These are phyloP conservation scores for Priocnemis perturbator DNA, from an alignment of 2,888 invertebrate species.

Conservation along the genomic window DNA sequence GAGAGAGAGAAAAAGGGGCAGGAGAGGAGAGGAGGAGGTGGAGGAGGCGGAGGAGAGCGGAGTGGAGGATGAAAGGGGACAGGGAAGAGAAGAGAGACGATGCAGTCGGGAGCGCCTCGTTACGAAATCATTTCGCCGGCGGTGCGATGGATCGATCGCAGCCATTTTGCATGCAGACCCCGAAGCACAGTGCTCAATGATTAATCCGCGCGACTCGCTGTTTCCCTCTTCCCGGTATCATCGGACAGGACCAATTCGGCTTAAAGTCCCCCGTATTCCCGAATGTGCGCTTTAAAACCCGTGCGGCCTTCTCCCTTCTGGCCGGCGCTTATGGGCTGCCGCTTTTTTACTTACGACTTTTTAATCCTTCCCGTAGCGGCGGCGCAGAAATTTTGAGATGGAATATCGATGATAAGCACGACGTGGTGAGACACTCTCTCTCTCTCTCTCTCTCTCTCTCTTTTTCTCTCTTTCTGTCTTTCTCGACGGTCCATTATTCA, in stretches of 20 bases:
- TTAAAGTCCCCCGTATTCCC: slow-evolving; percentile 13
- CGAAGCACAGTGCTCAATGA: slow-evolving; percentile 44
- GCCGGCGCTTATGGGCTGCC: background rate
- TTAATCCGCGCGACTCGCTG: slow-evolving; percentile 42
- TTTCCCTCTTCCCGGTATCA: slow-evolving; percentile 31
- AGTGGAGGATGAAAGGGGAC: background rate
- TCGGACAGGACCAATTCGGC: slow-evolving; percentile 24
- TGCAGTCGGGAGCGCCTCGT: slow-evolving; percentile 38
- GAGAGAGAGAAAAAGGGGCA: slow-evolving; percentile 9
- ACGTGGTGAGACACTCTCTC: too few relatives aligned
- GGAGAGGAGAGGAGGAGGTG: background rate
- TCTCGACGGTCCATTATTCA: too few relatives aligned
- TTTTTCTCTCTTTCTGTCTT: too few relatives aligned
- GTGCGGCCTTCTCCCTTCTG: background rate
- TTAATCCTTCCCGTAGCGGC: too few relatives aligned
- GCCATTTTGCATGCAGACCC: slow-evolving; percentile 52
- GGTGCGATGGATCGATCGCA: slow-evolving; percentile 52
- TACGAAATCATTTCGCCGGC: slow-evolving; percentile 54
- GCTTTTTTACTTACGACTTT: too few relatives aligned
- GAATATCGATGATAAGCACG: too few relatives aligned
- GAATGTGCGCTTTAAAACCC: background rate
- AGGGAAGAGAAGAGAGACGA: slow-evolving; percentile 6
- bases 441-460: too few relatives aligned
- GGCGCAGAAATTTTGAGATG: too few relatives aligned
- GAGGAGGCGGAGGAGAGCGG: slow-evolving; percentile 6